These are phyloP conservation scores for Neogale vison DNA, from an alignment of 2,113 vertebrate species.

Conservation along the genomic window DNA sequence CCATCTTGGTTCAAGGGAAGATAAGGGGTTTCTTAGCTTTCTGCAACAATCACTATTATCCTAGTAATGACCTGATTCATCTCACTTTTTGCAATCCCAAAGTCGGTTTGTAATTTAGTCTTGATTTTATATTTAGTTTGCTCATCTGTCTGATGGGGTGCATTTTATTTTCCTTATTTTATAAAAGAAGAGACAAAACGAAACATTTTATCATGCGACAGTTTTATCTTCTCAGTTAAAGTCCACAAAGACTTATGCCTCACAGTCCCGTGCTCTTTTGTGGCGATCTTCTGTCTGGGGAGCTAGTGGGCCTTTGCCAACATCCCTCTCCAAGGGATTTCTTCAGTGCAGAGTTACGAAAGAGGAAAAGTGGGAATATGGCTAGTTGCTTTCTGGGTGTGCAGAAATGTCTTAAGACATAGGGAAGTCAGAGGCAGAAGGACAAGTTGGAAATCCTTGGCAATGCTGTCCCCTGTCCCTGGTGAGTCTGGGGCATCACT, in stretches of 20 bases:
- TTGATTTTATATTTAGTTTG: conserved; percentile 3
- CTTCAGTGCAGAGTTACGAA: background rate
- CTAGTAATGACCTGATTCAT: background rate
- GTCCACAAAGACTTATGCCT: background rate
- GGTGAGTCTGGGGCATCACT: background rate
- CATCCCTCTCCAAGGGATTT: background rate
- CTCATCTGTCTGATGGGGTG: background rate
- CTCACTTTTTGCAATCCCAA: background rate
- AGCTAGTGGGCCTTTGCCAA: background rate
- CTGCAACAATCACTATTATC: background rate
- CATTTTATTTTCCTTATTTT: background rate
- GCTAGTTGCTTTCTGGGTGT: background rate
- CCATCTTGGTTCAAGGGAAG: background rate
- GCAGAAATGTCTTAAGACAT: background rate
- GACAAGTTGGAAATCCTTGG: accelerated
- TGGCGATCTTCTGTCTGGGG: background rate
- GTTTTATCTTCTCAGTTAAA: background rate
- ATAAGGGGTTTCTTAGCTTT: background rate
- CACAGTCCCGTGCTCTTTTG: accelerated
- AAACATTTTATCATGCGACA: background rate
- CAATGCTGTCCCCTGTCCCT: too few relatives aligned
- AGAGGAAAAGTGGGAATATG: background rate
- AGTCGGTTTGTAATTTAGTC: background rate
- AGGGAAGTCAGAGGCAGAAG: background rate
- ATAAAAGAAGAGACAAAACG: background rate